Percentiles rank a stretch among this genome's conserved stretches.
Evolutionary conservation across 2,113 vertebrate species (phyloP).

Genomic region (Eolophus roseicapilla): DNA sequence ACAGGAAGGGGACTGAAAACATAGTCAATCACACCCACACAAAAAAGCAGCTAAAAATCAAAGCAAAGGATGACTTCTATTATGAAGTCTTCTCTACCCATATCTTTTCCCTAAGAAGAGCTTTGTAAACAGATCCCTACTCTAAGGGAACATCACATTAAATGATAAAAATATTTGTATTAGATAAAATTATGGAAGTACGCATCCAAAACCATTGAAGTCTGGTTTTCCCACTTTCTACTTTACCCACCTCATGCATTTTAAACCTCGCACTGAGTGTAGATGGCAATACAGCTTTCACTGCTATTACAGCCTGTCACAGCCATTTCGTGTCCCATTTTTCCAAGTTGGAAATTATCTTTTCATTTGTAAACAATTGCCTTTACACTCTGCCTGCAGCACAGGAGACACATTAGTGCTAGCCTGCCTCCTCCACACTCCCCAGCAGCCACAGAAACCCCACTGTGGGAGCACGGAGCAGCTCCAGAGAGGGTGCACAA

Average conservation of each 20-base stretch:
- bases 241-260: not conserved
- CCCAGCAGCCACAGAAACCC: not conserved
- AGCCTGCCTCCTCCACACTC: not conserved
- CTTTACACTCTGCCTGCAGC: not conserved
- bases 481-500: not conserved
- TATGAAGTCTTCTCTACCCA: not conserved
- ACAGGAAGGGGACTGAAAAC: not conserved
- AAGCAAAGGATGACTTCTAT: not conserved
- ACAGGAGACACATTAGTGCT: not conserved
- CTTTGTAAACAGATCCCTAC: not conserved
- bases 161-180: not conserved
- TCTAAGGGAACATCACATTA: not conserved
- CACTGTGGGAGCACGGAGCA: not conserved
- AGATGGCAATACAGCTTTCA: not conserved
- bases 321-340: not conserved
- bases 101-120: not conserved
- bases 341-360: not conserved
- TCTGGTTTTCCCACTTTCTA: not conserved
- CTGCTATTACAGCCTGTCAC: not conserved
- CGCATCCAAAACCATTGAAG: not conserved
- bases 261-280: not conserved
- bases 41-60: not conserved
- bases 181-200: not conserved
- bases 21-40: not conserved
- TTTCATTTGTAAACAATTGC: conserved; percentile 14